phyloP scores from a whole-genome alignment of 2,113 vertebrate genomes.

The Dryoscopus gambensis region DNA sequence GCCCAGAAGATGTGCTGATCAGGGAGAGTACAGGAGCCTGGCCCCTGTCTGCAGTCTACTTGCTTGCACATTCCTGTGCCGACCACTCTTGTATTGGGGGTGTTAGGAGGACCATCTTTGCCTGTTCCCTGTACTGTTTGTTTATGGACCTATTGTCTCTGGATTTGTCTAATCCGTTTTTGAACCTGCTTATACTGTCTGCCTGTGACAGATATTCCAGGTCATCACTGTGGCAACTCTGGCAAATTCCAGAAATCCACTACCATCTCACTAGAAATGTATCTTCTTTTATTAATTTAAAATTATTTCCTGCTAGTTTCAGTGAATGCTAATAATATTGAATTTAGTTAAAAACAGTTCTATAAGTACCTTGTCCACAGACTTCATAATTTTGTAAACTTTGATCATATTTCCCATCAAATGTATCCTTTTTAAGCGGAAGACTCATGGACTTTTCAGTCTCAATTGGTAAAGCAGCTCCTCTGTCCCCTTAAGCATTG shows the following conservation, averaged over 20 bases:
- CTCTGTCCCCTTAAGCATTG: background rate
- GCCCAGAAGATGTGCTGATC: background rate
- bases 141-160: background rate
- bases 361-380: background rate
- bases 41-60: background rate
- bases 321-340: background rate
- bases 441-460: background rate
- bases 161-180: background rate
- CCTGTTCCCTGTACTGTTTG: background rate
- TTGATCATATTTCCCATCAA: background rate
- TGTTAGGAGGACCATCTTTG: background rate
- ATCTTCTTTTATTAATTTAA: background rate
- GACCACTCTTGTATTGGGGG: background rate
- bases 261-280: background rate
- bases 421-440: background rate
- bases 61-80: background rate
- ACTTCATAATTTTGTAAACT: background rate
- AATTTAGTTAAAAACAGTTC: background rate
- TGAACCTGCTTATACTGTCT: background rate
- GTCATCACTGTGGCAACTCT: slow-evolving; percentile 11
- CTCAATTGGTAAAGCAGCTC: background rate
- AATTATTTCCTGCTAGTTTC: background rate
- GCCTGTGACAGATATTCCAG: background rate
- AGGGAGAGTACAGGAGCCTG: background rate
- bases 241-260: background rate